phyloP scores from a whole-genome alignment of 2,888 invertebrate genomes.

The Artemia sinica region DNA sequence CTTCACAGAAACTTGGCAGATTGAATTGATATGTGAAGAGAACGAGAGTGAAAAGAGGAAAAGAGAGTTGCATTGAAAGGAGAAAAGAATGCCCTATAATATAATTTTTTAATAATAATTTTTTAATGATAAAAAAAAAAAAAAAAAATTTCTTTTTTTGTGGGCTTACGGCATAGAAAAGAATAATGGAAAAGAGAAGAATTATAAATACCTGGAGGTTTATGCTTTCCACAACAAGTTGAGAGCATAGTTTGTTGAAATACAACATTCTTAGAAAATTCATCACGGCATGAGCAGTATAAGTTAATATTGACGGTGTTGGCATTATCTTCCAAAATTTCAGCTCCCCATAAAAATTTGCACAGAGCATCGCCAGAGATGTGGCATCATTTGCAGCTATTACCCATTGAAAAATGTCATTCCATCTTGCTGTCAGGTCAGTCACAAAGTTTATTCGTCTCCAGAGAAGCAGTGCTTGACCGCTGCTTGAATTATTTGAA shows the following conservation, averaged over 20 bases:
- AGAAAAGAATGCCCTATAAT: too few species aligned
- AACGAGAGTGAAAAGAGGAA: too few species aligned
- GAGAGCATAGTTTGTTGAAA: constrained; percentile 6
- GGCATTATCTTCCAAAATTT: constrained; percentile 6
- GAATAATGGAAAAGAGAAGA: too few species aligned
- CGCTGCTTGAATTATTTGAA: background rate
- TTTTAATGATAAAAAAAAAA: too few species aligned
- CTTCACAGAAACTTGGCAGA: too few species aligned
- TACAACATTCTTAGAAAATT: background rate
- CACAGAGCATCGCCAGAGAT: background rate
- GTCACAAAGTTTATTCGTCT: background rate
- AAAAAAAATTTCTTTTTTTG: too few species aligned
- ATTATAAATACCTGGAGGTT: background rate
- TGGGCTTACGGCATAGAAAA: too few species aligned
- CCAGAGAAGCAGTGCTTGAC: background rate
- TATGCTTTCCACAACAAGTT: background rate
- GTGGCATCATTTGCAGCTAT: constrained; percentile 1
- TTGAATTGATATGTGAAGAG: too few species aligned
- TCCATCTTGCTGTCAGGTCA: background rate
- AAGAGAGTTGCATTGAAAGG: too few species aligned
- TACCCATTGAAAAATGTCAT: background rate
- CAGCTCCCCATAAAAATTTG: constrained; percentile 6
- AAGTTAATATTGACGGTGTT: background rate
- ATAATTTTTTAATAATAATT: too few species aligned
- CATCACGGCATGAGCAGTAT: background rate